Base-by-base conservation (phyloP, 30 jellyfish, hydroid and myxozoan genomes). In the Hydractinia echinata region DNA sequence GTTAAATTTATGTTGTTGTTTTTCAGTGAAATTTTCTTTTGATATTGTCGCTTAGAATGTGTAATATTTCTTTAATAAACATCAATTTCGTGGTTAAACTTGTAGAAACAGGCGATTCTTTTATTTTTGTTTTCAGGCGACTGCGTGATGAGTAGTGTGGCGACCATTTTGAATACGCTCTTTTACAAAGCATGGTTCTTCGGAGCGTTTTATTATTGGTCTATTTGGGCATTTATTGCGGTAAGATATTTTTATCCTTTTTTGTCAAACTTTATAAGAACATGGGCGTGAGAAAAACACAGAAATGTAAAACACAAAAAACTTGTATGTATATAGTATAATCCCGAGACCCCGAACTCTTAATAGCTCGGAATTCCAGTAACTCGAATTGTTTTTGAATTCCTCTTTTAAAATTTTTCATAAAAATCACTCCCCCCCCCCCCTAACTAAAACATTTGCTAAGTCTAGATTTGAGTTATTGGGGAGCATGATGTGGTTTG, bases 131-230 rank as follows among this genome's bases (percentile, higher is more conserved):
- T 61, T 61, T 49, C 4, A 90, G 97, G 84, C 54, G 85, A 85
- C 18, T 90, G 97, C 55, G 64, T 70, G 14, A 90, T 86, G 94
- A 90, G 92, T 18, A 74, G 95, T 50, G 64, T 90, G 80, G 95
- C 97, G 2, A 56, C 81, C 11, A 74, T 90, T 58, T 76, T 90
- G 81, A 84, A 90, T 83, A 82, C 84, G 51, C 55, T 90, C 82
- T 79, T 85, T 81, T 90, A 85, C 95, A 85, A 90, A 58, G 97
- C 94, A 8, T 90, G 97, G 97, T 90, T 90, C 87, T 90, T 90
- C 56, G 97, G 97, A 53, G 97, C 95, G 11, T 90, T 74, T 76
- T 90, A 85, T 87, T 85, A 79, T 78, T 90, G 95, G 86, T 86
- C 94, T 6, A 83, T 81, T 49, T 90, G 97, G 97, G 51, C 67